Base-by-base conservation (phyloP, 2,888 invertebrate genomes). In the Caenorhabditis zanzibari region DNA sequence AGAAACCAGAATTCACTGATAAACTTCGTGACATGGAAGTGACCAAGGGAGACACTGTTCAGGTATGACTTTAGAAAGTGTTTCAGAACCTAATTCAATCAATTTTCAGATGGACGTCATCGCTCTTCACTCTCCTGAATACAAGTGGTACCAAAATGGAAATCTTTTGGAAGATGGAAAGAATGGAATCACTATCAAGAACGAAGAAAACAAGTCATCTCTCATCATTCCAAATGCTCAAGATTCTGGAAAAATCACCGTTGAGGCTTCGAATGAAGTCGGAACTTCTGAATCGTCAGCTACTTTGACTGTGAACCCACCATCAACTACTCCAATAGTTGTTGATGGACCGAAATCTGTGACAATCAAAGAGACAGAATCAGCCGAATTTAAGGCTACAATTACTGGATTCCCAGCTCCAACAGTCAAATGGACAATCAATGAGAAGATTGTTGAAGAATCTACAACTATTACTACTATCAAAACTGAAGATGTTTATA, bases 11-110 rank as follows among this genome's bases (percentile, higher is more conserved):
- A 88, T 97, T 97, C 93, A 92, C 96, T 72, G 96, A 97, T 58
- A 95, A 95, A 26, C 93, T 97, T 82, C 96, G 95, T 92, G 96
- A 97, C 92, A 96, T 96, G 0, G 96, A 97, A 26, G 89, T 90
- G 12, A 82, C 71, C n/a, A 86, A 89, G 59, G 91, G 91, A n/a
- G 85, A 91, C 28, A 85, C 82, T 12, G 83, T 91, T 16, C 47
- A 85, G 44, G 81, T 75, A 19, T 24, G 10, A 49, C 19, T 49
- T 6, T 19, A 19, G 6, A 49, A 19, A 5, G 3, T 1, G 4
- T 19, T 49, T 49, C 38, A 6, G 10, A 38, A 38, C 38, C 12
- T 12, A 12, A 38, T 19, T 0, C 22, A 69, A 24, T 38, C 7
- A 47, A n/a, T 35, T 71, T 71, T 35, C 61, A 85, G 61, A 80